Evolutionary conservation across 1,140 invertebrate species (phyloP).

Genomic region (Latrodectus geometricus): DNA sequence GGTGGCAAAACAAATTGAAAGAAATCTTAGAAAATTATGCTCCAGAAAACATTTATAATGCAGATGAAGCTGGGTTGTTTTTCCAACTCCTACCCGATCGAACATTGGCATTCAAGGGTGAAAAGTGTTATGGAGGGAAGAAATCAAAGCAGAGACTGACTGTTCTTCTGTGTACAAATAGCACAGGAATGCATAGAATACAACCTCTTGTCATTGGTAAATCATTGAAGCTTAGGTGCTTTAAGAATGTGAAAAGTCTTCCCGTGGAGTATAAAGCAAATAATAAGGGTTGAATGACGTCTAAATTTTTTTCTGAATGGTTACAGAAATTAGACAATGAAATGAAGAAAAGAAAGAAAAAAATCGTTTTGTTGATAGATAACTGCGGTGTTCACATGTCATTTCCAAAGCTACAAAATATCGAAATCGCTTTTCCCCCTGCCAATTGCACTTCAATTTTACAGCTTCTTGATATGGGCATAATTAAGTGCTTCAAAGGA

Average conservation of each 20-base stretch:
- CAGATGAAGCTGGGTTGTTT: constrained; percentile 21
- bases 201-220: constrained; percentile 38
- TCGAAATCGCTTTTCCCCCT: not conserved
- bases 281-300: constrained; percentile 27
- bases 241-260: constrained; percentile 30
- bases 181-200: constrained; percentile 10
- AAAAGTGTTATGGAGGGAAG: not conserved
- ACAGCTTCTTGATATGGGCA: constrained; percentile 4
- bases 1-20: constrained; percentile 4
- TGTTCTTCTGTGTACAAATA: constrained; percentile 18
- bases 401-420: constrained; percentile 9
- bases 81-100: constrained; percentile 4
- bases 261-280: constrained; percentile 30
- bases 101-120: constrained; percentile 15
- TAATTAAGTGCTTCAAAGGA: constrained; percentile 23
- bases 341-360: constrained; percentile 4
- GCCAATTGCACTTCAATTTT: not conserved
- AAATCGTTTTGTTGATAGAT: constrained; percentile 32
- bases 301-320: constrained; percentile 7
- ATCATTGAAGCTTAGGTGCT: not conserved
- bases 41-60: constrained; percentile 5
- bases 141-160: not conserved
- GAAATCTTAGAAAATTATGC: not conserved
- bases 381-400: constrained; percentile 14
- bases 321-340: constrained; percentile 10